Evolutionary conservation across 2,113 vertebrate species (phyloP), one percentile per base, ranked within the genome.

Genomic region (Thryonomys swinderianus): DNA sequence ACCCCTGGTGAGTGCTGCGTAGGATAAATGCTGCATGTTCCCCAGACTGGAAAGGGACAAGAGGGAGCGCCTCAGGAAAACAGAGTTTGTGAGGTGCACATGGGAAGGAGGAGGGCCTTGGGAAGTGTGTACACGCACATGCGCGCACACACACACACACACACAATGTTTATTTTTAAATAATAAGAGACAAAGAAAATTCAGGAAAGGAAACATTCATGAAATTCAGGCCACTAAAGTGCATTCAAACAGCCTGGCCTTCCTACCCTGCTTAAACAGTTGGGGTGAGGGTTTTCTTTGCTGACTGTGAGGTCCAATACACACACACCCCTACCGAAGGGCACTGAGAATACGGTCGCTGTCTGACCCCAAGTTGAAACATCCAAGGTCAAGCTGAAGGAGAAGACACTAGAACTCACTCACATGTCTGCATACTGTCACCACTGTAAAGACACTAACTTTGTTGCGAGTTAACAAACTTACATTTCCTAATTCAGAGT

Each of bases 161-260:
- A 98, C 82, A 97, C 93, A 92, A 34, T 17, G 10, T 98, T 98
- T 98, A 98, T 98, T 99, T 97, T 97, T 86, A 89, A 71, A 97
- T 97, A 98, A 98, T 98, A 98, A 97, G 82, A 20, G 55, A 92
- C 87, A 93, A 97, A 97, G 84, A 17, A 97, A 97, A 97, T 59
- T 95, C 64, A 97, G 82, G 88, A 97, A 97, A 97, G 93, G 67
- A 94, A 97, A 98, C 97, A 98, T 97, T 98, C 97, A 97, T 71
- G 96, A 97, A 97, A 98, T 95, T 88, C 96, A 98, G 97, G 93
- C 96, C 96, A 95, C 96, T 98, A 99, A 98, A 98, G 98, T 99
- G 98, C 98, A 98, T 97, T 98, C 88, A 96, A 96, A 98, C 84
- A 92, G 62, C 94, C 90, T 85, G 85, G 97, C 93, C 93, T 96